Evolutionary conservation across 2,113 vertebrate genomes (phyloP).

Genomic region (Gavia stellata): DNA sequence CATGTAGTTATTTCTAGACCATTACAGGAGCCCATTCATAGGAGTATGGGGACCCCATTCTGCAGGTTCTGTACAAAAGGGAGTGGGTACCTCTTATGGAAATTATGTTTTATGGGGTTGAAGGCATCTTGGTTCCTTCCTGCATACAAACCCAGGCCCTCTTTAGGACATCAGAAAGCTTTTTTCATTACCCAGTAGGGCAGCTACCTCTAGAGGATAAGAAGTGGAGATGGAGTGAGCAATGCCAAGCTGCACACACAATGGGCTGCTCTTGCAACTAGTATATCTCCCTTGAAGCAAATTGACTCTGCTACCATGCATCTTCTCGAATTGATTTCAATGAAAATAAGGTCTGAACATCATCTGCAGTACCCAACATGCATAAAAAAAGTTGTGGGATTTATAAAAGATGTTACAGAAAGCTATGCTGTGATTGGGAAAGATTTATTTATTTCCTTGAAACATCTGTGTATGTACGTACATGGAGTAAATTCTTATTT

Average conservation of each 20-base stretch:
- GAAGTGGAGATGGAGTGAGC: neutral
- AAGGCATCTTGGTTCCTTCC: neutral
- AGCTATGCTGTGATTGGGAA: neutral
- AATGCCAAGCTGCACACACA: rapidly evolving
- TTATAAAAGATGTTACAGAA: neutral
- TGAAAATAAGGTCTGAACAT: neutral
- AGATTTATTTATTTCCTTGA: neutral
- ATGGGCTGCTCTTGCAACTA: neutral
- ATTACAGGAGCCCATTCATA: neutral
- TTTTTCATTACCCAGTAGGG: neutral
- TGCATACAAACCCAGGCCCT: neutral
- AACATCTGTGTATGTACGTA: neutral
- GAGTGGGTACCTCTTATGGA: neutral
- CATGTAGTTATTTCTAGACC: neutral
- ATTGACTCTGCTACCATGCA: neutral
- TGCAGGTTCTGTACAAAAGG: neutral
- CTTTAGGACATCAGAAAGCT: neutral
- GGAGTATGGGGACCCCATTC: neutral
- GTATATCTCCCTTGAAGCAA: neutral
- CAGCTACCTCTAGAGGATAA: neutral
- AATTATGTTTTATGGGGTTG: neutral
- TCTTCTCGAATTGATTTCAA: neutral
- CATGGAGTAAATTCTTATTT: neutral
- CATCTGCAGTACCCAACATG: neutral
- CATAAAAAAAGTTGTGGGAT: neutral